Evolutionary conservation across 1,140 invertebrate species (phyloP), one percentile per base, ranked within the genome.

Genomic region (Halotydeus destructor): DNA sequence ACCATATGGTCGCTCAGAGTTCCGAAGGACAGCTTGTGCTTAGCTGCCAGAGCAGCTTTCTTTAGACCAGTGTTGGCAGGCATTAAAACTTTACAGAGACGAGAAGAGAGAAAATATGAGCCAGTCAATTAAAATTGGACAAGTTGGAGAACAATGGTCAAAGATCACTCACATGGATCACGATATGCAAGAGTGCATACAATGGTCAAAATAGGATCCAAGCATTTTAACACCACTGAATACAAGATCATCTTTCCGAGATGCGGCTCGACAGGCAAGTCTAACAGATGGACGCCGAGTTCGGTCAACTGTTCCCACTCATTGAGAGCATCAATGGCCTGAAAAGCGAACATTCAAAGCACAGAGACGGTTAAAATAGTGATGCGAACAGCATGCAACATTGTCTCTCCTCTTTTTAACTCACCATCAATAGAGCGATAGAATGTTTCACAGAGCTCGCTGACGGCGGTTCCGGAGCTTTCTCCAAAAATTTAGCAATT

Each of bases 1-100:
- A 74, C 68, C 69, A 96, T 78, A 55, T 97, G 89, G 64, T 98
- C 91, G 46, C 84, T 91, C 47, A 70, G 76, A 8, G 79, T 74
- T 34, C 70, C 71, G 2, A 72, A 68, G 1, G 78, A 67, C 45
- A 93, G 73, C 44, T 74, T 71, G 45, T 71, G 70, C 25, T 76
- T 66, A 19, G 69, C 69, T 21, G n/a, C n/a, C n/a, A n/a, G 8
- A 43, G 3, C 5, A 31, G 16, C 32, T 30, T 39, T 33, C 23
- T 14, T 22, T 3, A 24, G 18, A 5, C 32, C n/a, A 9, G 27
- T 2, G 2, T 44, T 23, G 3, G 22, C n/a, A 45, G 33, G 9
- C 9, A 43, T 11, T 8, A 44, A 2, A 3, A 31, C 12, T 23
- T 12, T 33, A 27, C 23, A 14, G n/a, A 16, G n/a, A 26, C 22